Conservation (phyloP, 1,140 invertebrate genomes). For the Panonychus citri region DNA sequence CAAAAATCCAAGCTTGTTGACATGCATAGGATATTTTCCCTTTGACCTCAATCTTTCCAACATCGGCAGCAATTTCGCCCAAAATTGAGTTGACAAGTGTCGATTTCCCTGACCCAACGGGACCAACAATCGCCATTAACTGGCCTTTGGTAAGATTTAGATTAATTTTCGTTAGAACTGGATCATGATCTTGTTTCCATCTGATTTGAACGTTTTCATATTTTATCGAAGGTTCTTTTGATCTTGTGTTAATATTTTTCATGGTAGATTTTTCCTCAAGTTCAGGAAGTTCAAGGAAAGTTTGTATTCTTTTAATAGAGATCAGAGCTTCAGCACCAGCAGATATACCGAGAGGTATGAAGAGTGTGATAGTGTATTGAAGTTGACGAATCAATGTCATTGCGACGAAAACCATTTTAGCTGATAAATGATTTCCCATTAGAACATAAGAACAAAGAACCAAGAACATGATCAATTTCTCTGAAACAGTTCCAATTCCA, state of each 20-base stretch:
- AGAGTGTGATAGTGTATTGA: slow-evolving; percentile 37
- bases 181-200: too few relatives aligned
- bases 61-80: slow-evolving; percentile 41
- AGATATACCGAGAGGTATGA: slow-evolving; percentile 44
- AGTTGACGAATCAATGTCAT: slow-evolving; percentile 42
- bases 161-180: slow-evolving; percentile 8
- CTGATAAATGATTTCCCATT: slow-evolving; percentile 37
- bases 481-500: slow-evolving; percentile 23
- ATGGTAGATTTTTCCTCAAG: slow-evolving; percentile 11
- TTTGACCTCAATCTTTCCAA: slow-evolving; percentile 33
- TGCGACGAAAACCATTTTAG: slow-evolving; percentile 50
- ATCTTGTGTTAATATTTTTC: too few relatives aligned
- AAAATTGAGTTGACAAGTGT: slow-evolving; percentile 58
- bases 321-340: slow-evolving; percentile 28
- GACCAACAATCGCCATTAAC: slow-evolving; percentile 8
- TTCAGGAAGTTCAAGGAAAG: slow-evolving; percentile 19
- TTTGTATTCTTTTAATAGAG: slow-evolving; percentile 34
- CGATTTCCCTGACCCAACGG: slow-evolving; percentile 12
- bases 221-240: neutral
- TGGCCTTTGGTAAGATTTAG: slow-evolving; percentile 14
- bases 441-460: slow-evolving; percentile 43
- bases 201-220: too few relatives aligned
- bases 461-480: slow-evolving; percentile 44
- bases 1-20: slow-evolving; percentile 84
- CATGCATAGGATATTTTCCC: slow-evolving; percentile 52